Conservation (phyloP, 2,113 vertebrate genomes). For the Hassar affinis region DNA sequence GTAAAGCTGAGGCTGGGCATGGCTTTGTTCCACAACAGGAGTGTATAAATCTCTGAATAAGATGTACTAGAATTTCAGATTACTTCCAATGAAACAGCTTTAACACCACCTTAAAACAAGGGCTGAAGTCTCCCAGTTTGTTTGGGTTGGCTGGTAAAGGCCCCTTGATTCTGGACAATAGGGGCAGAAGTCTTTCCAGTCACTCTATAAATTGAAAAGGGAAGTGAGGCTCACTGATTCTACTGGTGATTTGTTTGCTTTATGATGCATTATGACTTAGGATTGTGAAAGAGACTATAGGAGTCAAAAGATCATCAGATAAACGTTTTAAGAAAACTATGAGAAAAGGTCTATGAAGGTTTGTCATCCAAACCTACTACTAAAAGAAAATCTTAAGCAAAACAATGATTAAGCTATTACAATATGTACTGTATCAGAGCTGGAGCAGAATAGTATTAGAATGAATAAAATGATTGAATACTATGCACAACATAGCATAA, state of each 20-base stretch:
- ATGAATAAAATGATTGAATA: not conserved
- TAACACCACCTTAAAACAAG: not conserved
- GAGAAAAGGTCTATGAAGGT: not conserved
- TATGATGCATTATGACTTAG: conserved; percentile 50
- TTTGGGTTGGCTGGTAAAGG: conserved; percentile 37
- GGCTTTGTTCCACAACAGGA: not conserved
- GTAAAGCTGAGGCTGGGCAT: not conserved
- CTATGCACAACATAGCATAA: not conserved
- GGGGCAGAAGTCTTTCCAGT: conserved; percentile 17
- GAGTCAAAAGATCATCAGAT: not conserved
- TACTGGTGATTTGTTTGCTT: conserved; percentile 43
- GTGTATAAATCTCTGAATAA: not conserved
- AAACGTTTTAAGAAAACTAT: not conserved
- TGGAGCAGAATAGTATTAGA: not conserved
- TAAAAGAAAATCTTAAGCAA: not conserved
- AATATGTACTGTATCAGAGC: not conserved
- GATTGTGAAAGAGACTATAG: conserved; percentile 19
- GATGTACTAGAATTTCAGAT: not conserved
- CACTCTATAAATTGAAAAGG: conserved; percentile 27
- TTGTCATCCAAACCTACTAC: not conserved
- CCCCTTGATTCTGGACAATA: conserved; percentile 40
- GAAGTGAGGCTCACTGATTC: conserved; percentile 39
- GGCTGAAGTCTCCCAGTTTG: not conserved
- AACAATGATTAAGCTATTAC: not conserved
- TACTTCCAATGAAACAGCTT: not conserved